These are phyloP conservation scores for Catocala fraxini DNA, from an alignment of 2,888 invertebrate genomes.

Conservation along the genomic window DNA sequence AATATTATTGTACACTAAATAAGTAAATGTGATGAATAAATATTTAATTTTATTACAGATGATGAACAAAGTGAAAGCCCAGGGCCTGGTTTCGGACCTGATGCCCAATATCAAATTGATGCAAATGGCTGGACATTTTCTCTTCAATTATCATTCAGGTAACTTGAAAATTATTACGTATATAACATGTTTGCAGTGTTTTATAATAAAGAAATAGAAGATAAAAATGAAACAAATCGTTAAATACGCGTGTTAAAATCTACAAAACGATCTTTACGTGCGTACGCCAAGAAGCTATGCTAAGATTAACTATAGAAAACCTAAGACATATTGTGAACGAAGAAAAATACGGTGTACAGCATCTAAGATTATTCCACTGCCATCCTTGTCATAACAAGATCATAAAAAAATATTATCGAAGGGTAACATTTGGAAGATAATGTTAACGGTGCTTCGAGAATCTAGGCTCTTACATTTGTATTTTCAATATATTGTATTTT, in stretches of 20 bases:
- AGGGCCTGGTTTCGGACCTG: constrained; percentile 94
- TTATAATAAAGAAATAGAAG: no score
- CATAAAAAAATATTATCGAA: constrained; percentile 44
- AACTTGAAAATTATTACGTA: constrained; percentile 26
- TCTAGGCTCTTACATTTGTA: constrained; percentile 5
- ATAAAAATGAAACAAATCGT: no score
- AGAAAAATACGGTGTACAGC: constrained; percentile 12
- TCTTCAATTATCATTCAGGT: constrained; percentile 92
- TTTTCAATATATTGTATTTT: constrained; percentile 4
- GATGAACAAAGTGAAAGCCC: constrained; percentile 79
- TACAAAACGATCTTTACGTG: no score
- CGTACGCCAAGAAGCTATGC: no score
- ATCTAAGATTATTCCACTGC: constrained; percentile 27
- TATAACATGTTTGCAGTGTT: no score
- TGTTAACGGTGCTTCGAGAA: constrained; percentile 19
- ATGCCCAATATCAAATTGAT: constrained; percentile 94
- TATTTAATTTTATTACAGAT: constrained; percentile 65
- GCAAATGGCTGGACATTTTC: constrained; percentile 92
- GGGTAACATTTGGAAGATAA: constrained; percentile 32
- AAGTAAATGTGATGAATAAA: no score
- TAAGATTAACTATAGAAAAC: neutral
- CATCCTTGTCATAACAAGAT: constrained; percentile 39
- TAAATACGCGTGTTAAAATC: no score
- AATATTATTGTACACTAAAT: no score
- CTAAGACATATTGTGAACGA: neutral